Conservation (phyloP, 2,888 invertebrate species). For the Polyommatus iphigenia region DNA sequence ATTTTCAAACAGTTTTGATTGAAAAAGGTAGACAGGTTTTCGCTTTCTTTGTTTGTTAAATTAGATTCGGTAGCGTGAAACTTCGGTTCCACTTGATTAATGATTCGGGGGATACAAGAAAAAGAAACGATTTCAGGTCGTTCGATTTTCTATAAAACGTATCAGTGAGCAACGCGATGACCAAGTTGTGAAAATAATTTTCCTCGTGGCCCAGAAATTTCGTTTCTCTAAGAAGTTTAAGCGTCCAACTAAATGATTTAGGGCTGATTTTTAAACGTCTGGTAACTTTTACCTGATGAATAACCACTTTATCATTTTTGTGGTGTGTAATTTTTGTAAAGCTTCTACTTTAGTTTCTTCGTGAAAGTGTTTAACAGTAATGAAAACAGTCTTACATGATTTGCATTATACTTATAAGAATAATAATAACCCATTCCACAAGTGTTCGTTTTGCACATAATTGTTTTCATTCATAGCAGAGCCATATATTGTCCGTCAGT, state of each 20-base stretch:
- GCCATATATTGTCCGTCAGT: constrained; percentile 6
- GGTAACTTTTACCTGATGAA: neutral
- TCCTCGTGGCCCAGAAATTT: neutral
- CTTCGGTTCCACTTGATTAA: constrained; percentile 76
- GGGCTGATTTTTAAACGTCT: neutral
- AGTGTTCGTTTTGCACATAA: neutral
- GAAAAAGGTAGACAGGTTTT: constrained; percentile 79
- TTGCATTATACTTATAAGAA: no score
- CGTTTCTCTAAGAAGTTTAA: neutral
- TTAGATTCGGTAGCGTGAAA: constrained; percentile 74
- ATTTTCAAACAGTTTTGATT: constrained; percentile 79
- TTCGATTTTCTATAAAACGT: constrained; percentile 57
- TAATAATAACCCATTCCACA: neutral
- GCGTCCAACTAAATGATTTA: neutral
- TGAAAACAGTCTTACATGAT: no score
- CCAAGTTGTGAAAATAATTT: constrained; percentile 18
- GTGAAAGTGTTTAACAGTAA: no score
- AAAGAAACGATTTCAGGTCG: constrained; percentile 64
- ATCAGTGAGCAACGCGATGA: constrained; percentile 44
- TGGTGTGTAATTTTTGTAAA: no score
- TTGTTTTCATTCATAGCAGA: neutral
- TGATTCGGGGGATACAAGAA: constrained; percentile 63
- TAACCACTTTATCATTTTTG: neutral
- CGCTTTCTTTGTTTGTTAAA: constrained; percentile 78
- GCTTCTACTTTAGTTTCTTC: neutral